Base-by-base conservation (phyloP, 35 echinoderm and acorn worm species). In the Apostichopus japonicus region DNA sequence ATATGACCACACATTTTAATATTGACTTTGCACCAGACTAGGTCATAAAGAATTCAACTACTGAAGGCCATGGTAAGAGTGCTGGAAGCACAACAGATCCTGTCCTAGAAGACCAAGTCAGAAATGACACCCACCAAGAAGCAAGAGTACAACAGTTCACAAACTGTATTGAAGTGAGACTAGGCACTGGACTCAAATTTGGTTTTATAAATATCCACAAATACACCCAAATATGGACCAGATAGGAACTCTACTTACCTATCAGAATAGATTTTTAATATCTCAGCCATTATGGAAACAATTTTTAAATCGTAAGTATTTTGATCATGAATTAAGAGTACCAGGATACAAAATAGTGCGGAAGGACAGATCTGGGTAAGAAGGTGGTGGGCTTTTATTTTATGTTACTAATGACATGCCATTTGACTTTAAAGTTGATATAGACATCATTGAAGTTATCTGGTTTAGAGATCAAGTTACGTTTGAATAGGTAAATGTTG, bases 381-480 rank as follows among this genome's bases (percentile, higher is more conserved):
- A 24, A 24, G 71, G 71, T 75, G 71, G 70, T 11, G 70, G 70
- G 14, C 14, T 73, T 6, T 0, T 73, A 17, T 2, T 73, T 14
- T 73, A 6, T 22, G 5, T 73, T 6, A 73, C 14, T 6, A 5
- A n/a, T 17, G 21, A 21, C 7, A 75, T n/a, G 71, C 16, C 71
- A 75, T 73, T 73, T n/a, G n/a, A 54, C 56, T 6, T 23, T 22
- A 54, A 84, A 57, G 2, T 84, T 21, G 53, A 84, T 16, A 2
- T 57, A 57, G 81, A 84, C n/a, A 10, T 0, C 19, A 57, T 58
- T 84, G 81, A 84, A 16, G 15, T 53, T 59, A 54, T 84, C 5
- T 84, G 81, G 54, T 44, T 21, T 84, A 8, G n/a, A 84, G 57
- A 84, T 84, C 27, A 84, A 58, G 17, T 84, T 84, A 84, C 14